Conservation (phyloP, 2,113 vertebrate genomes). For the Redunca redunca region DNA sequence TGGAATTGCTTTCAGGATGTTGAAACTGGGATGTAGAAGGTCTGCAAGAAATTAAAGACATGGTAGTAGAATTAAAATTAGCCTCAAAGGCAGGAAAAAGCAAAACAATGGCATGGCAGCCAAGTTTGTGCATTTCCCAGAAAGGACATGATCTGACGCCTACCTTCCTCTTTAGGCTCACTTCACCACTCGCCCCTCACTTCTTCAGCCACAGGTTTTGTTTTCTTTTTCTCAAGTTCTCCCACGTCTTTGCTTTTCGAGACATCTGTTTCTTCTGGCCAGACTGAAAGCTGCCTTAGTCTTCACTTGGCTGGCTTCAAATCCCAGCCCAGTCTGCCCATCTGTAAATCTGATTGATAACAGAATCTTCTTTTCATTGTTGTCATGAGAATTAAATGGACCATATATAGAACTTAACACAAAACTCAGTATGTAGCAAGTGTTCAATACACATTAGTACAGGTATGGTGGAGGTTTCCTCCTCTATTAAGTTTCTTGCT, state of each 20-base stretch:
- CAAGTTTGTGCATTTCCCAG: background rate
- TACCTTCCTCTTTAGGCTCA: background rate
- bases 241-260: background rate
- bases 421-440: background rate
- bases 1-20: constrained; percentile 35
- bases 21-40: background rate
- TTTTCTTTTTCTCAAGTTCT: background rate
- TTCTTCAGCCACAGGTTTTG: background rate
- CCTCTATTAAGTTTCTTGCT: background rate
- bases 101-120: background rate
- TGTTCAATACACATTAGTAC: background rate
- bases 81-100: background rate
- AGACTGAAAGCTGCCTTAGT: background rate
- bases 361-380: background rate
- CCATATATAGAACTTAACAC: background rate
- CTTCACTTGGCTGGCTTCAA: background rate
- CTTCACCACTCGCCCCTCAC: background rate
- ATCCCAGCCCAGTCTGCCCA: background rate
- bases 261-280: background rate
- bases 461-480: background rate
- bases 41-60: constrained; percentile 50
- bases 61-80: constrained; percentile 42
- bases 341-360: background rate
- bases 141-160: background rate
- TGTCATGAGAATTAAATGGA: background rate